Base-by-base conservation (phyloP, 2,888 invertebrate species). In the Yponomeuta malinellus region DNA sequence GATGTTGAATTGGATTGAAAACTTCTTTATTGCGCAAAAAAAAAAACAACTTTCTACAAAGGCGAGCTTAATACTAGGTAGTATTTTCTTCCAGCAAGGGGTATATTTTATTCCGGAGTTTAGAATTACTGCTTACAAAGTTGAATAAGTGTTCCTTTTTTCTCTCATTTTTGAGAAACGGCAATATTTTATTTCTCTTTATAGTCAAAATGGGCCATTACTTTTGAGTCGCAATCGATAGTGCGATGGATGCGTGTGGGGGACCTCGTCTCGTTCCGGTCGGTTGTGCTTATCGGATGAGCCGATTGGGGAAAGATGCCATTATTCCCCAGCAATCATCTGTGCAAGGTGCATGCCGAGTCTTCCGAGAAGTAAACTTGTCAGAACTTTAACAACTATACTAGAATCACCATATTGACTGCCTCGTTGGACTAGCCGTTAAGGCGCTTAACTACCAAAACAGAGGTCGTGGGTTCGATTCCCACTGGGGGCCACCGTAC, bases 221-320 rank as follows among this genome's bases (percentile, higher is more conserved):
- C 71, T 72, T 71, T 71, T 68, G 70, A 71, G 68, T 66, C 59
- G 68, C 63, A 86, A 88, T 89, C 88, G 85, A 87, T 87, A 84
- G 84, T 81, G 81, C 82, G 87, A 90, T 85, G 88, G 88, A 87
- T 86, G 83, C 76, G 82, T 78, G 77, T 80, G 77, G 85, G 88
- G 88, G 88, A 59, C 52, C 52, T 12, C 85, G 84, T 80, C 75
- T 73, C 83, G 90, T 90, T 90, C 89, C 91, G 87, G 87, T 89
- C 82, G 86, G 85, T 81, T 87, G 89, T 89, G 81, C 83, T 86
- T 83, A 87, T 88, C 88, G 85, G 86, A 88, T 89, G 85, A 87
- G 83, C 83, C 84, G 84, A 83, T 85, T 83, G 84, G 85, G 86
- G 84, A 82, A 83, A 63, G 48, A 66, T 78, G 76, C 75, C 88